Evolutionary conservation across 2,888 invertebrate species (phyloP).

Genomic region (Xestobium rufovillosum): DNA sequence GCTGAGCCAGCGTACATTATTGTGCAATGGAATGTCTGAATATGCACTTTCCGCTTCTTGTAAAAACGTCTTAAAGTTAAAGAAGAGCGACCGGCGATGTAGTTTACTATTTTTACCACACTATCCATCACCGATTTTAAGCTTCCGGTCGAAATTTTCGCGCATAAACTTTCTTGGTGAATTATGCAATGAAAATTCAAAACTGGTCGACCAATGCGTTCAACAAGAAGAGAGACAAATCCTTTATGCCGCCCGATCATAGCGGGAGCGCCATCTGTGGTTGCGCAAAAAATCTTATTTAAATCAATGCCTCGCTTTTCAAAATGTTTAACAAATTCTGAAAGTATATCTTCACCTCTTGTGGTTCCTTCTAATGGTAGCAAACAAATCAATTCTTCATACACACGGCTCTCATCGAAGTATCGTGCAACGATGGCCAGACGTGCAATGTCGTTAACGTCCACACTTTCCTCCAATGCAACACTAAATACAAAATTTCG

Average conservation of each 20-base stretch:
- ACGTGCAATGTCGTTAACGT: conserved; percentile 17
- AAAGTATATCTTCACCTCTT: conserved; percentile 6
- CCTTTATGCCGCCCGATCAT: conserved; percentile 9
- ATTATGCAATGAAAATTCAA: conserved; percentile 13
- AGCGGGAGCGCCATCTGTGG: conserved; percentile 9
- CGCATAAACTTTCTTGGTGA: conserved; percentile 12
- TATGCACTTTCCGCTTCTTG: conserved; percentile 11
- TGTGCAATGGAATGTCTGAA: conserved; percentile 9
- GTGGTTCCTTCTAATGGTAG: conserved; percentile 6
- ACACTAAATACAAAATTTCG: conserved; percentile 17
- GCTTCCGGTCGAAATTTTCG: conserved; percentile 11
- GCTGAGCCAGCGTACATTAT: conserved; percentile 11
- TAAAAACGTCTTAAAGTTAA: conserved; percentile 14
- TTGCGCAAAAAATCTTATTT: conserved; percentile 14
- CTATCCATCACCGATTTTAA: conserved; percentile 11
- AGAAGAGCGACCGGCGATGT: conserved; percentile 11
- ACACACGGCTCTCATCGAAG: conserved; percentile 8
- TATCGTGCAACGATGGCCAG: conserved; percentile 16
- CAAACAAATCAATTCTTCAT: conserved; percentile 12
- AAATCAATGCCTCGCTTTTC: conserved; percentile 10
- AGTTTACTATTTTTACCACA: conserved; percentile 13
- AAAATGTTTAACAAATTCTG: conserved; percentile 7
- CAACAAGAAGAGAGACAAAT: conserved; percentile 11
- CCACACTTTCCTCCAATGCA: conserved; percentile 17
- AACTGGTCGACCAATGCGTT: conserved; percentile 14